Evolutionary conservation across 2,113 vertebrate genomes (phyloP).

Genomic region (Colinus virginianus): DNA sequence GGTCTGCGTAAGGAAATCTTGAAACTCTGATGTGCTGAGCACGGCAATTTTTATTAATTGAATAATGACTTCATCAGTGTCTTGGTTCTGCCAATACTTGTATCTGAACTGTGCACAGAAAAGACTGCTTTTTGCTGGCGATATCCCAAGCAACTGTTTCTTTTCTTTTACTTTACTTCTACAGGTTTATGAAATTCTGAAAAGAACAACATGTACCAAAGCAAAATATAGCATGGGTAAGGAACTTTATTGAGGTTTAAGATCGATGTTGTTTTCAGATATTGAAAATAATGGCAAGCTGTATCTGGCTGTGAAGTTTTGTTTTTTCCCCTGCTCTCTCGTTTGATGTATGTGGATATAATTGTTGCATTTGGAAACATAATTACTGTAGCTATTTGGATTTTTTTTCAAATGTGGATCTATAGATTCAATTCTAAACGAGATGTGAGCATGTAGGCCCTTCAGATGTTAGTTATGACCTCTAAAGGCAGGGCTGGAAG

Average conservation of each 20-base stretch:
- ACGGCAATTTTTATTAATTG: constrained; percentile 37
- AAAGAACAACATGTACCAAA: constrained; percentile 89
- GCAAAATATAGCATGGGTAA: constrained; percentile 94
- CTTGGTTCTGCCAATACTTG: constrained; percentile 16
- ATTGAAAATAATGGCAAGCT: constrained; percentile 6
- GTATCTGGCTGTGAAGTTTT: not conserved
- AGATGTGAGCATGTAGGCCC: not conserved
- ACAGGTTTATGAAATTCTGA: constrained; percentile 94
- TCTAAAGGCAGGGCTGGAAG: not conserved
- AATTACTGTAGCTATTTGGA: not conserved
- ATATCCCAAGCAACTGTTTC: constrained; percentile 7
- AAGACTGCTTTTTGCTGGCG: not conserved
- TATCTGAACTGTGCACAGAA: constrained; percentile 26
- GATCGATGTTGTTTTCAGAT: not conserved
- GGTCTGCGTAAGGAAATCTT: not conserved
- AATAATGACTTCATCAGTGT: not conserved
- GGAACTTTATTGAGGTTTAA: constrained; percentile 48
- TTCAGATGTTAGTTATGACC: not conserved
- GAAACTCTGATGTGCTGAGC: not conserved
- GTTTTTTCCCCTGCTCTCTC: not conserved
- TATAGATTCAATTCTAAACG: not conserved
- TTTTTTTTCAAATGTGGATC: not conserved
- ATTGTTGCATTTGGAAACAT: constrained; percentile 34
- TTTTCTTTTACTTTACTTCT: not conserved
- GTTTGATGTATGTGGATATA: not conserved